Conservation (phyloP, 2,797 vertebrate species). For the Euthynnus affinis region DNA sequence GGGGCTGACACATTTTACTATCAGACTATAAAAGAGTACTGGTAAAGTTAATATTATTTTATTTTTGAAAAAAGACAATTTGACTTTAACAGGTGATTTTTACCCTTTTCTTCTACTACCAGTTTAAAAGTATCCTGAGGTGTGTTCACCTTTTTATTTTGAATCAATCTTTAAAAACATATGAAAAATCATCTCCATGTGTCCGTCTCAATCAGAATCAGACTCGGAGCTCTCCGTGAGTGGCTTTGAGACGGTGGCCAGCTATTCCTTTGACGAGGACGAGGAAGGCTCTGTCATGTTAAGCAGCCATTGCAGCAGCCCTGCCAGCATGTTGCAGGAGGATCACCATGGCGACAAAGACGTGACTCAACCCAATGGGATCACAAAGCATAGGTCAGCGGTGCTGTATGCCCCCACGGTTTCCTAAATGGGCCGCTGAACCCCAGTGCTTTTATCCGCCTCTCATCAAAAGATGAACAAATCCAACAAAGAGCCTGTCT, state of each 20-base stretch:
- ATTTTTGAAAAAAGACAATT: background rate
- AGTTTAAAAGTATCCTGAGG: background rate
- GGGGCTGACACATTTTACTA: slow-evolving; percentile 18
- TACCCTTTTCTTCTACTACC: no score
- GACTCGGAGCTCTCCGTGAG: slow-evolving; percentile 93
- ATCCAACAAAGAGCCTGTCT: slow-evolving; percentile 18
- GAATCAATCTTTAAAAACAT: background rate
- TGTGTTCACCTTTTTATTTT: background rate
- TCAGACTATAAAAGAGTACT: slow-evolving; percentile 49
- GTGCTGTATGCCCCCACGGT: slow-evolving; percentile 18
- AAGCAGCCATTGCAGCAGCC: slow-evolving; percentile 75
- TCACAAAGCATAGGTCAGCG: slow-evolving; percentile 93
- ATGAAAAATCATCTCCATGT: background rate
- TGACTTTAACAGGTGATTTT: background rate
- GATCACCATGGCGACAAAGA: slow-evolving; percentile 87
- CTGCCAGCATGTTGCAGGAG: slow-evolving; percentile 86
- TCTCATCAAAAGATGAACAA: slow-evolving; percentile 33
- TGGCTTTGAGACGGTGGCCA: slow-evolving; percentile 90
- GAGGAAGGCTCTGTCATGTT: slow-evolving; percentile 84
- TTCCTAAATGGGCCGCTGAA: slow-evolving; percentile 30
- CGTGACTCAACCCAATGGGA: slow-evolving; percentile 89
- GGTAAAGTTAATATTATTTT: background rate
- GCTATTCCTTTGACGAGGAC: slow-evolving; percentile 87
- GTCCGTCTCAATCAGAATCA: slow-evolving; percentile 86
- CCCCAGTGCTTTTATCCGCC: slow-evolving; percentile 20